phyloP scores from a whole-genome alignment of 2,797 vertebrate genomes.

The Neosilurus mollespiculum region DNA sequence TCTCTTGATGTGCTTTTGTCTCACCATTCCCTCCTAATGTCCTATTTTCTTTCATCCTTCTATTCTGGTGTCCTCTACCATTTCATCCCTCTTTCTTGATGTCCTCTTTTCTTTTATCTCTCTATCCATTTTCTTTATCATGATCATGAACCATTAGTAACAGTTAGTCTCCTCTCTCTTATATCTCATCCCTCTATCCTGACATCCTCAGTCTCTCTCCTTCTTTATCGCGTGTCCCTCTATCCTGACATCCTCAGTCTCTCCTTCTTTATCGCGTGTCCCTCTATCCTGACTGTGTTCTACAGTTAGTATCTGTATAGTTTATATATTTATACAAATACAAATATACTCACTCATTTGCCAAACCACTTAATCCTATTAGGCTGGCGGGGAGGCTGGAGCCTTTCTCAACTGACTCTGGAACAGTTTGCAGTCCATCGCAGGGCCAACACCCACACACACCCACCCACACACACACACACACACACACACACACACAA shows the following conservation, averaged over 20 bases:
- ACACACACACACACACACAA: too few relatives aligned
- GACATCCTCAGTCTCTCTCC: neutral
- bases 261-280: neutral
- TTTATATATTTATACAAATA: too few relatives aligned
- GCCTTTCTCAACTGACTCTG: too few relatives aligned
- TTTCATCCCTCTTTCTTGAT: neutral
- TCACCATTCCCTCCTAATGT: neutral
- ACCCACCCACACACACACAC: too few relatives aligned
- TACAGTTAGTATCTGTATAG: neutral
- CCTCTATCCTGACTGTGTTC: neutral
- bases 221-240: too few relatives aligned
- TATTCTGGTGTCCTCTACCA: neutral
- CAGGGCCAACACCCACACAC: too few relatives aligned
- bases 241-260: neutral
- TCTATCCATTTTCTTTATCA: neutral
- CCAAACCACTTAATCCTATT: too few relatives aligned
- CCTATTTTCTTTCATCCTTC: neutral
- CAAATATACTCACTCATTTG: too few relatives aligned
- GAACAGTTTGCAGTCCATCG: too few relatives aligned
- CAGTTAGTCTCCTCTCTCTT: neutral
- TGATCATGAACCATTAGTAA: too few relatives aligned
- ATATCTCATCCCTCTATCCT: neutral
- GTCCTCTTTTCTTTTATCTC: neutral
- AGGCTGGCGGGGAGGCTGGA: too few relatives aligned
- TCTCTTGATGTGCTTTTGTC: too few relatives aligned